Evolutionary conservation across 2,888 invertebrate species (phyloP), one percentile per base, ranked within the genome.

Genomic region (Coremacera marginata): DNA sequence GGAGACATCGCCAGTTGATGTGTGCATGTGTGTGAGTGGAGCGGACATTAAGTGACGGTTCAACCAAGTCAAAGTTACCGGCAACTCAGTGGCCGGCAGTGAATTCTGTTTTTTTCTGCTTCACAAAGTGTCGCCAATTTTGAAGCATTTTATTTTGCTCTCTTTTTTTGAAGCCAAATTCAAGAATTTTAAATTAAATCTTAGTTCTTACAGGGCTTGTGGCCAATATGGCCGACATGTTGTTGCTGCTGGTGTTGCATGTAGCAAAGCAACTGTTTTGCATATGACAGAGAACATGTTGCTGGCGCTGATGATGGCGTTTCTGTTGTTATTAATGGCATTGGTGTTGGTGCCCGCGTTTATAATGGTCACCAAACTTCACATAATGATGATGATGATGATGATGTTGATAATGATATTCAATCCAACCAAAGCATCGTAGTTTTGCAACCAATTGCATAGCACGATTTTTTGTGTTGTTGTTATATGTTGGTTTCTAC

Each of bases 221-320:
- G 62, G 31, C 27, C 62, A 62, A 27, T 9, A 62, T 62, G 67
- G 67, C 67, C 37, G 67, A 37, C 67, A 67, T 67, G 67, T 22
- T 67, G 67, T 44, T 37, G 67, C 44, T 9, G 44, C 4, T 27
- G 55, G 19, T 22, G 55, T 55, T 55, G 55, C 55, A 55, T n/a
- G n/a, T 55, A 9, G 55, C 11, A 9, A n/a, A 19, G 49, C 67
- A 27, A 62, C 22, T 27, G n/a, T n/a, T 67, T 67, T 67, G 44
- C 67, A 67, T 37, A 67, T 67, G 67, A 49, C 67, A 49, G 8
- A 11, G 25, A 62, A 62, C 22, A 62, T 55, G 22, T 62, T 27
- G 62, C 62, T 25, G 25, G 22, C 27, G 62, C 27, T 27, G 62
- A 5, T 14, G 19, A 16, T 62, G 62, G 22, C 5, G 27, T 8